phyloP scores from a whole-genome alignment of 2,888 invertebrate species.

The Drosophila limbata region DNA sequence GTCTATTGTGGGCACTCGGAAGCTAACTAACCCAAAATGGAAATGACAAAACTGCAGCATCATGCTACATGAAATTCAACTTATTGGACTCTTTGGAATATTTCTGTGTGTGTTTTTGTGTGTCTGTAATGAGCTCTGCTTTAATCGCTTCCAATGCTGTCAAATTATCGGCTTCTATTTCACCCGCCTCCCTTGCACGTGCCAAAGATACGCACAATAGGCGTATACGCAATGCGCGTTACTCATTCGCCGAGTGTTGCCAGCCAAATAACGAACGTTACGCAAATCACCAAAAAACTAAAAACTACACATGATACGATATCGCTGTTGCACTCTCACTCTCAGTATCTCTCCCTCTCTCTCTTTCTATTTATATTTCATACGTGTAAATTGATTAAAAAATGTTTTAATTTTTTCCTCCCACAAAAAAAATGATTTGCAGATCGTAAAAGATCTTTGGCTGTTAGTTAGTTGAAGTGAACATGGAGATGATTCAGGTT shows the following conservation, averaged over 20 bases:
- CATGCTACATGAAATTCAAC: constrained; percentile 18
- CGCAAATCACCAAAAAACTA: constrained; percentile 25
- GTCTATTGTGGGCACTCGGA: constrained; percentile 8
- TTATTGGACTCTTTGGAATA: constrained; percentile 14
- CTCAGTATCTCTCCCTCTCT: neutral
- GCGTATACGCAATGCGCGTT: constrained; percentile 42
- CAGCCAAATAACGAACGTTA: constrained; percentile 30
- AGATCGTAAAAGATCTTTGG: constrained; percentile 6
- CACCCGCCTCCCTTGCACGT: constrained; percentile 49
- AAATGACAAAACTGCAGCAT: constrained; percentile 21
- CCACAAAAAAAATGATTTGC: neutral
- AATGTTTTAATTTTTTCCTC: neutral
- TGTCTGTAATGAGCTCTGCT: constrained; percentile 25
- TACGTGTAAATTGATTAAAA: constrained; percentile 16
- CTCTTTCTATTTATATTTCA: too few species aligned
- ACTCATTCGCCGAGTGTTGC: constrained; percentile 69
- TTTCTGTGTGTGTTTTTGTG: neutral
- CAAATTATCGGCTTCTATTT: constrained; percentile 37
- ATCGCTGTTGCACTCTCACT: neutral
- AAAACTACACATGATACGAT: constrained; percentile 18
- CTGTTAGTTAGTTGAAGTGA: constrained; percentile 3
- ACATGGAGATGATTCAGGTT: constrained; percentile 15
- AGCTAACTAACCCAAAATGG: neutral
- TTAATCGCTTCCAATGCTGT: constrained; percentile 35
- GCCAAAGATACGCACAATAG: constrained; percentile 21